These are phyloP conservation scores for Synergus umbraculus DNA, from an alignment of 2,888 invertebrate genomes.

Conservation along the genomic window DNA sequence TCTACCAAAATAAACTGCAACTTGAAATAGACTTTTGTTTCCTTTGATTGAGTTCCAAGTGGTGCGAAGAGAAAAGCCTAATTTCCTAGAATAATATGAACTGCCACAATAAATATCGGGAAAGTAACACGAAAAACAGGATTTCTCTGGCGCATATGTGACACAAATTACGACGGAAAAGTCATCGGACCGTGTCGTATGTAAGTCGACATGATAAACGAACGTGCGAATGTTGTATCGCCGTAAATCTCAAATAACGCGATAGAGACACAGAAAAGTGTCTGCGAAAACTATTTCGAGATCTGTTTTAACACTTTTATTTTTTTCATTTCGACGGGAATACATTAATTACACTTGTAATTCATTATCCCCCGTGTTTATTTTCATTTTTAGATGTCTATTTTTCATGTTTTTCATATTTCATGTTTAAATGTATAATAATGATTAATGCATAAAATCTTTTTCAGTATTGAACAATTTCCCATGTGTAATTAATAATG, in stretches of 20 bases:
- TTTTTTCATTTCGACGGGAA: not conserved
- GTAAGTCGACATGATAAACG: slow-evolving; percentile 31
- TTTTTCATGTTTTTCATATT: too few species aligned
- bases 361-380: slow-evolving; percentile 1
- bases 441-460: too few species aligned
- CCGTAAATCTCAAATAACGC: slow-evolving; percentile 20
- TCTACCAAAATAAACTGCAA: too few species aligned
- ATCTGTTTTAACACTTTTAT: not conserved
- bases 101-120: slow-evolving; percentile 28
- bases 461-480: too few species aligned
- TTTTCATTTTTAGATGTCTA: not conserved
- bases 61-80: not conserved
- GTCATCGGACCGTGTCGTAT: slow-evolving; percentile 37
- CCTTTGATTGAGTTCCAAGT: not conserved
- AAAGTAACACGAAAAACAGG: slow-evolving; percentile 24
- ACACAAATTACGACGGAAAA: slow-evolving; percentile 39
- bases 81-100: slow-evolving; percentile 16
- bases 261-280: slow-evolving; percentile 24
- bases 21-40: not conserved
- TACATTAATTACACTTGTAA: not conserved
- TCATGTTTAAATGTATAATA: too few species aligned
- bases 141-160: slow-evolving; percentile 20
- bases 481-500: not conserved
- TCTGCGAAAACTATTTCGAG: slow-evolving; percentile 13
- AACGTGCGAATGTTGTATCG: slow-evolving; percentile 23